Percentiles rank a stretch among this genome's conserved stretches.
These are phyloP conservation scores for Hydrozoanthus tunicans DNA, from an alignment of 64 coral and sea anemone genomes.

Conservation along the genomic window DNA sequence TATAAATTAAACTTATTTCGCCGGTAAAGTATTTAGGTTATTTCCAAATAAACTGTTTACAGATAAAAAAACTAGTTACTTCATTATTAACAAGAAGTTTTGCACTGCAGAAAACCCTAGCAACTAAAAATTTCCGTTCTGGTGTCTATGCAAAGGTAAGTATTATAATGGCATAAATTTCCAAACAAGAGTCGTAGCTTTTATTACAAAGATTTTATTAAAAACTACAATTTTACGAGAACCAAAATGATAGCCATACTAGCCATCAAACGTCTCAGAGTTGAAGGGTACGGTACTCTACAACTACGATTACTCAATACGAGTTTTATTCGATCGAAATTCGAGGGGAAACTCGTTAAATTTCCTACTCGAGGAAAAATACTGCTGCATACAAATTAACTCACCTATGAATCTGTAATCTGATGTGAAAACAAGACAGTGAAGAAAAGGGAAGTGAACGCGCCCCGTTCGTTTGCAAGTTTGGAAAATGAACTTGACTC, in stretches of 20 bases:
- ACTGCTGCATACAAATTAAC: conserved; percentile 34
- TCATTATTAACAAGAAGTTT: neutral
- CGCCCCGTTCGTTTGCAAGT: conserved; percentile 46
- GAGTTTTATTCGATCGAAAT: neutral
- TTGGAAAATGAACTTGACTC: neutral
- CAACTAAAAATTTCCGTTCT: conserved; percentile 22
- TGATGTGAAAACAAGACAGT: neutral
- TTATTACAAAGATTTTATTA: neutral
- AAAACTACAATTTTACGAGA: neutral
- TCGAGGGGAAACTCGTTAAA: neutral
- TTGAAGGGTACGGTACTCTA: neutral
- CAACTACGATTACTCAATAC: neutral
- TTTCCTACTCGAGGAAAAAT: neutral
- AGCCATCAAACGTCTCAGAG: neutral
- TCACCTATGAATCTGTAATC: conserved; percentile 45
- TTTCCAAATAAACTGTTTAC: conserved; percentile 38
- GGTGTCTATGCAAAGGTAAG: neutral
- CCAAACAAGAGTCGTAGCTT: neutral
- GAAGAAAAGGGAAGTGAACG: conserved; percentile 40
- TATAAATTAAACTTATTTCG: neutral
- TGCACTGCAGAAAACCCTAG: neutral
- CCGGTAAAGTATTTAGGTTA: conserved; percentile 1
- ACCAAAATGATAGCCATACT: neutral
- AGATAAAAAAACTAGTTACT: conserved; percentile 2
- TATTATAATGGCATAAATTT: neutral